Conservation (phyloP, 1,140 invertebrate genomes). For the Drosophila truncata region DNA sequence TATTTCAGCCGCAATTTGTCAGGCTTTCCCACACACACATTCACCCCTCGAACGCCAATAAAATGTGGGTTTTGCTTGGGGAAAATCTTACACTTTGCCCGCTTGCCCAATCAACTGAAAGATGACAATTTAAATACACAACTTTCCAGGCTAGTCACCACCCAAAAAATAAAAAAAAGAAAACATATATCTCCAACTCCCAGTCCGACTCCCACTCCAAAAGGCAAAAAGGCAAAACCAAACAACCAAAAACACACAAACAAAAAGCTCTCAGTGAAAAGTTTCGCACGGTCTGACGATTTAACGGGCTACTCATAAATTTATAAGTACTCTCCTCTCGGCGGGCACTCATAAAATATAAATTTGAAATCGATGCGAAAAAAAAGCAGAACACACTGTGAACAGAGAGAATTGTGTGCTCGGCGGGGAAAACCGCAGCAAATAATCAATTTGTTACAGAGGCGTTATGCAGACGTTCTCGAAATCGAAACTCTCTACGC, state of each 20-base stretch:
- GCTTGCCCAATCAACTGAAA: constrained; percentile 47
- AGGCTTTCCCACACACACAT: not conserved
- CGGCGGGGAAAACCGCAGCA: constrained; percentile 65
- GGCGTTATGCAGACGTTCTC: constrained; percentile 57
- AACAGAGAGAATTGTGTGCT: constrained; percentile 19
- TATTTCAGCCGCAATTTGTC: not conserved
- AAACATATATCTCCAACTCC: not conserved
- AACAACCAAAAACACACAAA: constrained; percentile 18
- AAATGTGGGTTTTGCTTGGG: not conserved
- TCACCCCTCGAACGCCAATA: not conserved
- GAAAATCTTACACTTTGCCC: constrained; percentile 12
- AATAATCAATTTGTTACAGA: constrained; percentile 83
- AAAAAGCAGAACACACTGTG: constrained; percentile 10
- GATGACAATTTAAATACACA: constrained; percentile 49
- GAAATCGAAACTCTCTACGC: constrained; percentile 45
- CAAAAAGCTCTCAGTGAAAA: constrained; percentile 50
- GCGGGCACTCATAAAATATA: constrained; percentile 64
- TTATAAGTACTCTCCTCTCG: constrained; percentile 32
- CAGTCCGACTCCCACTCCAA: constrained; percentile 32
- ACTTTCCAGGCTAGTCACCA: constrained; percentile 19
- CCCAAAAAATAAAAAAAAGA: not conserved
- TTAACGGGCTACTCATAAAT: constrained; percentile 74
- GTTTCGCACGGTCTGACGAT: constrained; percentile 71
- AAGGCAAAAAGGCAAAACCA: not conserved
- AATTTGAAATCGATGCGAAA: constrained; percentile 67